These are phyloP conservation scores for Perizoma affinitatum DNA, from an alignment of 2,888 invertebrate species.

Conservation along the genomic window DNA sequence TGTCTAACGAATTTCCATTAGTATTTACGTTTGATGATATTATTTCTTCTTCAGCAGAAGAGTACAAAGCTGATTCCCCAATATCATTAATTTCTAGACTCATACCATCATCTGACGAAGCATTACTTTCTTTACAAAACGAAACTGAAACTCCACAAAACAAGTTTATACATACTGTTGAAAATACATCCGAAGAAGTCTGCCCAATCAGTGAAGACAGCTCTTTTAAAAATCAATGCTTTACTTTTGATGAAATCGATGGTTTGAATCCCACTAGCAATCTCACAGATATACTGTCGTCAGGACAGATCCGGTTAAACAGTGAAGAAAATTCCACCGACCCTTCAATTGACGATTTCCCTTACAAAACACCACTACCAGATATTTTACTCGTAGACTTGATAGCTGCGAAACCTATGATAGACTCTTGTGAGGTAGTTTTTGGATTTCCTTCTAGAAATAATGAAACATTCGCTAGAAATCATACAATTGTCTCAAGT, in stretches of 20 bases:
- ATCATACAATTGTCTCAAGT: too few relatives aligned
- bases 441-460: neutral
- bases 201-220: constrained; percentile 11
- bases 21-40: constrained; percentile 1
- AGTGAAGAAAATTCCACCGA: neutral
- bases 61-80: constrained; percentile 2
- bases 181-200: constrained; percentile 1
- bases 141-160: constrained; percentile 1
- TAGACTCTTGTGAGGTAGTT: neutral
- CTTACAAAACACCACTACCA: neutral
- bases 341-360: neutral
- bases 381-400: constrained; percentile 6
- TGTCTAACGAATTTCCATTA: constrained; percentile 1
- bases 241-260: neutral
- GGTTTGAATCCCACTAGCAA: constrained; percentile 5
- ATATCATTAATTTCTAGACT: constrained; percentile 3
- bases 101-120: neutral
- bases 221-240: constrained; percentile 9
- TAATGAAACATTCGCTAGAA: too few relatives aligned
- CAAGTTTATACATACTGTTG: neutral
- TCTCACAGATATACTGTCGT: constrained; percentile 4
- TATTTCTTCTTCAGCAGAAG: neutral
- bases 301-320: too few relatives aligned
- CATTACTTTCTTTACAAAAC: constrained; percentile 2
- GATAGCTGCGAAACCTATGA: neutral